Conservation (phyloP, 2,113 vertebrate species). For the Tachysurus vachellii region DNA sequence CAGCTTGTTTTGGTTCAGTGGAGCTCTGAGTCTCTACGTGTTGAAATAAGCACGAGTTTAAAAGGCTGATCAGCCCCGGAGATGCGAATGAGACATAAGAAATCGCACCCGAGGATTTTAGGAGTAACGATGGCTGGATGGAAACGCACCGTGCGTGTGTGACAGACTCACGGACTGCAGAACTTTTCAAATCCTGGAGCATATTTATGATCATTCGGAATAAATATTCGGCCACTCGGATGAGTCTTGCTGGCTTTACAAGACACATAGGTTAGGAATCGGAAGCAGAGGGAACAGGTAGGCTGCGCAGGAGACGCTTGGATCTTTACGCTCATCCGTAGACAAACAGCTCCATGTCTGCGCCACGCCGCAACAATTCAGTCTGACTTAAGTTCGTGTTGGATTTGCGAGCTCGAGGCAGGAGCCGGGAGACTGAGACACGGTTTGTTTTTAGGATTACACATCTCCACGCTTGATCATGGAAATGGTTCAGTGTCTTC, state of each 20-base stretch:
- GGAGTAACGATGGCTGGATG: not conserved
- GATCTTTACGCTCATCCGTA: not conserved
- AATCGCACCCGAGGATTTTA: not conserved
- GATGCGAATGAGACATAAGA: not conserved
- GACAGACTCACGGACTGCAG: not conserved
- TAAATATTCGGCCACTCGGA: not conserved
- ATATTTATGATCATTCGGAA: not conserved
- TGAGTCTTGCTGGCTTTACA: not conserved
- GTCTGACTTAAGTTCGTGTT: not conserved
- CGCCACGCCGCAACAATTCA: not conserved
- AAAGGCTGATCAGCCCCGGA: not conserved
- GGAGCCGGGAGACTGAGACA: not conserved
- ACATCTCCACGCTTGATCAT: not conserved
- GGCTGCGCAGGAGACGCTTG: not conserved
- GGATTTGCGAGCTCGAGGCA: not conserved
- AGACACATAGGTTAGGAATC: not conserved
- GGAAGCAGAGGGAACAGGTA: not conserved
- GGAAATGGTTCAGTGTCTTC: not conserved
- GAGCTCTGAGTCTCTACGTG: not conserved
- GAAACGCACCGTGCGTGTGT: not conserved
- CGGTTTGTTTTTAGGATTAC: not conserved
- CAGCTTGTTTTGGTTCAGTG: not conserved
- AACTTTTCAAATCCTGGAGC: constrained; percentile 22
- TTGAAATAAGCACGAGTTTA: not conserved
- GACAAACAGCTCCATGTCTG: not conserved